These are phyloP conservation scores for Euphysa ruthae DNA, from an alignment of 30 jellyfish, hydroid and myxozoan genomes.

Conservation along the genomic window DNA sequence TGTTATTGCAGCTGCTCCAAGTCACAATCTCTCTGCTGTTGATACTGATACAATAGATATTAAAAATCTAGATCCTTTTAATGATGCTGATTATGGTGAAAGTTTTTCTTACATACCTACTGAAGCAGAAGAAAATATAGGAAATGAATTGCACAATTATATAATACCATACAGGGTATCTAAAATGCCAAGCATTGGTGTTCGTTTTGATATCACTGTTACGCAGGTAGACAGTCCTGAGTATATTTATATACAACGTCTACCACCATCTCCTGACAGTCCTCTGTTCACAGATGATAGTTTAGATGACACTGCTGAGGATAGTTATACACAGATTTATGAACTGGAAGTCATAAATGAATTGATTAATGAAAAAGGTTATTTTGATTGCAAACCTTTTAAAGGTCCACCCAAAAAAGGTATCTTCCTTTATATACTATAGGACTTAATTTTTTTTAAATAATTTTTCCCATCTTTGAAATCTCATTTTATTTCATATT, in stretches of 20 bases:
- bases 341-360: constrained; percentile 2
- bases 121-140: too few species aligned
- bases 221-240: constrained; percentile 72
- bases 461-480: too few species aligned
- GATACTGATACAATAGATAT: too few species aligned
- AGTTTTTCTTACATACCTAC: too few species aligned
- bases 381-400: background rate
- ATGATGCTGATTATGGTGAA: too few species aligned
- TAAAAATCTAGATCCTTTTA: too few species aligned
- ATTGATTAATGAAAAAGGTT: constrained; percentile 8
- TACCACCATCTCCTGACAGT: constrained; percentile 2
- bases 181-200: constrained; percentile 54
- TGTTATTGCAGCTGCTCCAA: too few species aligned
- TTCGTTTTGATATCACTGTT: constrained; percentile 58
- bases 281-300: constrained; percentile 18
- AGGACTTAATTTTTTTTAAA: too few species aligned
- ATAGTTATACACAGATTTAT: constrained; percentile 3
- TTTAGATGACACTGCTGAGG: constrained; percentile 9
- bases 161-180: background rate
- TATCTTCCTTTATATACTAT: too few species aligned
- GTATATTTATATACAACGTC: constrained; percentile 45
- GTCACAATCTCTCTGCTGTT: too few species aligned
- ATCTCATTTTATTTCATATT: too few species aligned
- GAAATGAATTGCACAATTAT: too few species aligned
- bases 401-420: background rate